Base-by-base conservation (phyloP, 2,888 invertebrate genomes). In the Loripinus fragilis region DNA sequence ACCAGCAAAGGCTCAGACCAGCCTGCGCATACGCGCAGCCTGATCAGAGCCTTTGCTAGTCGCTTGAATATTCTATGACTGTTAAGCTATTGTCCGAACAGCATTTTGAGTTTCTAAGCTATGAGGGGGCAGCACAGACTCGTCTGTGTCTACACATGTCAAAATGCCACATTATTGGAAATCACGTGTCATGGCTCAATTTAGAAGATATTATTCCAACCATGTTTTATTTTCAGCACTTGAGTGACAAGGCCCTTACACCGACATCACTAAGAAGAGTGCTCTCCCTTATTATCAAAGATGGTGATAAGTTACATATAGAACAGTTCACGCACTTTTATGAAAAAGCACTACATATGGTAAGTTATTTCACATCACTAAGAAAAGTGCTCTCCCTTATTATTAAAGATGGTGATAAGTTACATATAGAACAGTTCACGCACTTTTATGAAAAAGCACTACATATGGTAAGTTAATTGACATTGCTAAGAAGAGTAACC, bases 301-400 rank as follows among this genome's bases (percentile, higher is more conserved):
- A 83, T n/a, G 85, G 87, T 7, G 78, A 87, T 7, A 69, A 80
- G n/a, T 77, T 93, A 0, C 84, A 87, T 33, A 76, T 80, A 55
- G 85, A 89, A 55, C 79, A 85, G 42, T 92, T 93, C 76, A 74
- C 86, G 52, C 86, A 91, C 42, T 91, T 92, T 74, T 92, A 89
- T 74, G 71, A 87, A 7, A 87, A 88, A 23, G 87, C 90, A 1
- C 82, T 92, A 75, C 72, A 78, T 65, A 79, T 85, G 80, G 92
- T 91, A 81, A 76, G 77, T 65, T 33, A n/a, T 48, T n/a, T n/a
- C n/a, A 69, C 75, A 8, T 86, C 86, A 23, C 55, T 91, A 74
- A 73, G 87, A 25, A 78, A 85, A 20, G 81, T 87, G 28, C 79
- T 93, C 41, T 33, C 84, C 41, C 71, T 88, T 42, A 55, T 91